Evolutionary conservation across 2,113 vertebrate genomes (phyloP).

Genomic region (Ploceus nigricollis): DNA sequence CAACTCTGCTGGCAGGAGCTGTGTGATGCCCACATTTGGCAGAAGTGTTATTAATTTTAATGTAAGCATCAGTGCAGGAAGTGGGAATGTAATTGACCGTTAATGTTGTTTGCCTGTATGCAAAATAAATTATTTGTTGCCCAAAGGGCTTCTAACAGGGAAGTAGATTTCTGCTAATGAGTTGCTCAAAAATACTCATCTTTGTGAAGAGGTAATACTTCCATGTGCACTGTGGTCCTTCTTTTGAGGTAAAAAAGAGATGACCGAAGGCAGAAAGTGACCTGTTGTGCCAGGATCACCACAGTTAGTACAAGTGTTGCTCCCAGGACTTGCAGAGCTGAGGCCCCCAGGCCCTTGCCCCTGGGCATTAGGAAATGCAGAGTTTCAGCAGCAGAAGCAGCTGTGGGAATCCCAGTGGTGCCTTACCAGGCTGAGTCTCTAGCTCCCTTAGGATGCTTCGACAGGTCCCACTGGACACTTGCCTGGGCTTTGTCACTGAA

Average conservation of each 20-base stretch:
- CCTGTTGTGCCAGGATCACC: neutral
- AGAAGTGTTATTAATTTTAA: slow-evolving; percentile 38
- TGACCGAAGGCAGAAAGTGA: neutral
- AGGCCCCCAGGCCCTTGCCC: neutral
- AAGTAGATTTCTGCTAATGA: slow-evolving; percentile 35
- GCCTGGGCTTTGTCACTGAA: slow-evolving; percentile 10
- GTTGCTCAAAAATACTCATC: neutral
- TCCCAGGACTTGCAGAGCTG: neutral
- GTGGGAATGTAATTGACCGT: slow-evolving; percentile 42
- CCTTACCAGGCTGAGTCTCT: slow-evolving; percentile 56
- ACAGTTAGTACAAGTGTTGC: neutral
- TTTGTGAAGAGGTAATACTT: neutral
- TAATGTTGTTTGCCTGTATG: slow-evolving; percentile 46
- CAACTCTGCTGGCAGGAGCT: neutral
- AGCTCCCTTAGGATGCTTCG: slow-evolving; percentile 21
- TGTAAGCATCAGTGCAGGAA: slow-evolving; percentile 42
- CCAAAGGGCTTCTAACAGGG: slow-evolving; percentile 42
- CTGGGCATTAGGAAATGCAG: neutral
- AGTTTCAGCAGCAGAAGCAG: slow-evolving; percentile 26
- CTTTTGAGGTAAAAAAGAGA: neutral
- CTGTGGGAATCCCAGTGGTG: slow-evolving; percentile 32
- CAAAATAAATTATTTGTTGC: slow-evolving; percentile 59
- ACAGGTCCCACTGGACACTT: slow-evolving; percentile 17
- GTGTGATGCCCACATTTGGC: neutral
- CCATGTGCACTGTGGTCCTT: neutral